These are phyloP conservation scores for Triops longicaudatus DNA, from an alignment of 1,140 invertebrate species.

Conservation along the genomic window DNA sequence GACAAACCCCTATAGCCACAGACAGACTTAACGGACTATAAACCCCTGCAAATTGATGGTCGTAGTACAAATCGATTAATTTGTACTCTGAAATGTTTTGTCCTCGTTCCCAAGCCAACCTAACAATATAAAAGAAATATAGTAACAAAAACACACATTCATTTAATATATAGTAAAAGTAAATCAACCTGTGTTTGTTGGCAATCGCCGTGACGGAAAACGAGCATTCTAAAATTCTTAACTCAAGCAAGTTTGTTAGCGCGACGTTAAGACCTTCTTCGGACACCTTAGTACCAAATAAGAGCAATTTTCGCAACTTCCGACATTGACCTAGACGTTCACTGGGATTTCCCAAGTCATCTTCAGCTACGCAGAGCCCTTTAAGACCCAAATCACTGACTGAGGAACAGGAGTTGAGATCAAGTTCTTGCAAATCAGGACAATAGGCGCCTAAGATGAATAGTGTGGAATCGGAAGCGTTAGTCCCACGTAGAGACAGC, in stretches of 20 bases:
- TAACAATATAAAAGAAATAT: background rate
- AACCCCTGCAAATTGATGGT: constrained; percentile 2
- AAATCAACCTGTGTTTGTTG: constrained; percentile 5
- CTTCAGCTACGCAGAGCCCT: constrained; percentile 20
- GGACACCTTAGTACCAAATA: constrained; percentile 24
- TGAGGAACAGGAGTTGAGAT: constrained; percentile 24
- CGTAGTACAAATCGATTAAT: constrained; percentile 23
- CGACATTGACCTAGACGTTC: constrained; percentile 21
- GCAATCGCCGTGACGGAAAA: constrained; percentile 19
- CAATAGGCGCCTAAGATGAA: constrained; percentile 28
- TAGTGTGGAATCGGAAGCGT: constrained; percentile 20
- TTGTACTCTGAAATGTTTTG: constrained; percentile 22
- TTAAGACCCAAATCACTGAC: constrained; percentile 26
- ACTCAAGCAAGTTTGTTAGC: constrained; percentile 18
- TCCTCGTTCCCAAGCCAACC: constrained; percentile 18
- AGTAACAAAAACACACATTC: background rate
- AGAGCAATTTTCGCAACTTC: constrained; percentile 20
- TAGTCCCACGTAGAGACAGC: constrained; percentile 23
- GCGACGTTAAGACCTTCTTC: constrained; percentile 25
- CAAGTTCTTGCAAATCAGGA: constrained; percentile 23
- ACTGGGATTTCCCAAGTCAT: constrained; percentile 26
- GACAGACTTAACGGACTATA: constrained; percentile 16
- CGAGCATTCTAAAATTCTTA: constrained; percentile 27
- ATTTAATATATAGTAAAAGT: background rate
- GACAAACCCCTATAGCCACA: constrained; percentile 20